Percentiles rank a stretch among this genome's conserved stretches.
Conservation (phyloP, 2,113 vertebrate genomes). For the Hucho hucho region DNA sequence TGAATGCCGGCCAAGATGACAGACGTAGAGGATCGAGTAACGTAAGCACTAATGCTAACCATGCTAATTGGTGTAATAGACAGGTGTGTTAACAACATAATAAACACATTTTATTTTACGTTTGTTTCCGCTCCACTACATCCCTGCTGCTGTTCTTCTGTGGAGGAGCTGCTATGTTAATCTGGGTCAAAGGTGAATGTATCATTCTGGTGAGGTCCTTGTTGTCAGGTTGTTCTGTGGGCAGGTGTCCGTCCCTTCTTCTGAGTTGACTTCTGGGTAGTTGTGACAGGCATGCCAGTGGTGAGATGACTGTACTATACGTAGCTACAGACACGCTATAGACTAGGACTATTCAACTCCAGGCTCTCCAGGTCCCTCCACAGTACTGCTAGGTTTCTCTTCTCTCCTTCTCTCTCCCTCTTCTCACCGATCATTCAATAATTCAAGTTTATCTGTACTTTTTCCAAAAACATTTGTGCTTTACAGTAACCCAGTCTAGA, state of each 20-base stretch:
- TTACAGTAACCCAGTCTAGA: too few species aligned
- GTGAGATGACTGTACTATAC: slow-evolving; percentile 69
- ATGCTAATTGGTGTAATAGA: too few species aligned
- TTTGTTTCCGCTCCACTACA: too few species aligned
- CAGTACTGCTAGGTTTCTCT: not conserved
- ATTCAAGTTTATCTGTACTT: too few species aligned
- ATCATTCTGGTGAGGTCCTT: slow-evolving; percentile 45
- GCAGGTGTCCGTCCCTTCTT: slow-evolving; percentile 57
- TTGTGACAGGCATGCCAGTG: slow-evolving; percentile 78
- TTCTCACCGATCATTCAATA: too few species aligned
- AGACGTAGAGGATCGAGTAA: too few species aligned
- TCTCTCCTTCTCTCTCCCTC: too few species aligned
- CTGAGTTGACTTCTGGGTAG: slow-evolving; percentile 18
- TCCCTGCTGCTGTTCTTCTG: slow-evolving; percentile 31
- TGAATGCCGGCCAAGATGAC: too few species aligned
- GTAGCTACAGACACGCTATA: slow-evolving; percentile 37
- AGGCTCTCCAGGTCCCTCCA: not conserved
- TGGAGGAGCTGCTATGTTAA: slow-evolving; percentile 21
- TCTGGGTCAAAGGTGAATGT: slow-evolving; percentile 64
- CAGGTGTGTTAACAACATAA: too few species aligned
- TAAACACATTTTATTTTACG: too few species aligned
- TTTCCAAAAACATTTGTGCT: too few species aligned
- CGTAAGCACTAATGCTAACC: too few species aligned
- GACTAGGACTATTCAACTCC: slow-evolving; percentile 38
- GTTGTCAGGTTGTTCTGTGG: slow-evolving; percentile 47